A percentile compares a stretch with the other conserved stretches of the same genome.
Conservation (phyloP, 2,888 invertebrate genomes). For the Terebella lapidaria region DNA sequence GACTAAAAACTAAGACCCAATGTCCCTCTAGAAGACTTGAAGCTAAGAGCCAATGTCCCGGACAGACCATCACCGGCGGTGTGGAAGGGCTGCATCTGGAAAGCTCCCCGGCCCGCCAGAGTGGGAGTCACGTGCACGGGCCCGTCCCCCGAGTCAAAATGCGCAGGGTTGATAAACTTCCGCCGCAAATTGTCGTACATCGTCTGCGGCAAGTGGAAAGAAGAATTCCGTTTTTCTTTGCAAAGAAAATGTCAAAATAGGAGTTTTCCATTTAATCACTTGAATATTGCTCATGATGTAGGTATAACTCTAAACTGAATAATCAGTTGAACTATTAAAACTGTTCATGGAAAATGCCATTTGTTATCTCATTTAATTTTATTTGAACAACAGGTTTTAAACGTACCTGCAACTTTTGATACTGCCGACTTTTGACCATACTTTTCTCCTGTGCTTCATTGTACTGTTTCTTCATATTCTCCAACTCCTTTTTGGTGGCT, state of each 20-base stretch:
- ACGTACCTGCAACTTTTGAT: constrained; percentile 1
- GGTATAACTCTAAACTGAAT: too few species aligned
- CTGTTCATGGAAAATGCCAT: too few species aligned
- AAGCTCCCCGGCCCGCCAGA: too few species aligned
- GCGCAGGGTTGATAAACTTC: neutral
- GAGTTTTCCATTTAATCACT: too few species aligned
- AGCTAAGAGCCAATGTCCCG: too few species aligned
- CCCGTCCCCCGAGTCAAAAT: neutral
- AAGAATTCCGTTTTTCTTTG: neutral
- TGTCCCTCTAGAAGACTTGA: too few species aligned
- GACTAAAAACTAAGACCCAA: too few species aligned
- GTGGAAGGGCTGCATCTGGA: too few species aligned
- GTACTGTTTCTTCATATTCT: neutral
- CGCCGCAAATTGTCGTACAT: neutral
- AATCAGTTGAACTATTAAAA: neutral
- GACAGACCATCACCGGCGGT: too few species aligned
- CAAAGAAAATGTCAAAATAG: neutral
- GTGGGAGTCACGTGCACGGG: neutral
- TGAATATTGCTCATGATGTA: too few species aligned
- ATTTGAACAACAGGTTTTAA: too few species aligned
- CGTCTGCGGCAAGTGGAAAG: neutral
- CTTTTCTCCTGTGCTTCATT: neutral
- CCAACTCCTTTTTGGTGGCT: neutral
- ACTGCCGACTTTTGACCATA: neutral
- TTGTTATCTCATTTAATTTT: too few species aligned